A percentile compares a stretch with the other conserved stretches of the same genome.
Evolutionary conservation across 2,113 vertebrate species (phyloP).

Genomic region (Felis catus): F.catus_Fca126_mat1.0 CM031421.1:78199501-78200000

Average conservation of each 20-base stretch:
- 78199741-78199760: not conserved
- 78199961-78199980: not conserved
- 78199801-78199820: not conserved
- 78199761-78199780: not conserved
- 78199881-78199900: not conserved
- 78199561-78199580: slow-evolving; percentile 26
- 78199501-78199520: not conserved
- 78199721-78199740: not conserved
- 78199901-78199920: not conserved
- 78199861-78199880: not conserved
- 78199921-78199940: not conserved
- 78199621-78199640: slow-evolving; percentile 41
- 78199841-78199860: not conserved
- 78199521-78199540: slow-evolving; percentile 29
- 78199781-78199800: not conserved
- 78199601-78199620: not conserved
- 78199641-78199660: not conserved
- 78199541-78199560: not conserved
- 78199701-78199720: not conserved
- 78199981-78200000: not conserved
- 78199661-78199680: not conserved
- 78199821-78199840: not conserved
- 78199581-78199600: slow-evolving; percentile 7
- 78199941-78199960: not conserved
- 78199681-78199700: not conserved